These are phyloP conservation scores for Acromyrmex echinatior DNA, from an alignment of 1,140 invertebrate species.

Conservation along the genomic window DNA sequence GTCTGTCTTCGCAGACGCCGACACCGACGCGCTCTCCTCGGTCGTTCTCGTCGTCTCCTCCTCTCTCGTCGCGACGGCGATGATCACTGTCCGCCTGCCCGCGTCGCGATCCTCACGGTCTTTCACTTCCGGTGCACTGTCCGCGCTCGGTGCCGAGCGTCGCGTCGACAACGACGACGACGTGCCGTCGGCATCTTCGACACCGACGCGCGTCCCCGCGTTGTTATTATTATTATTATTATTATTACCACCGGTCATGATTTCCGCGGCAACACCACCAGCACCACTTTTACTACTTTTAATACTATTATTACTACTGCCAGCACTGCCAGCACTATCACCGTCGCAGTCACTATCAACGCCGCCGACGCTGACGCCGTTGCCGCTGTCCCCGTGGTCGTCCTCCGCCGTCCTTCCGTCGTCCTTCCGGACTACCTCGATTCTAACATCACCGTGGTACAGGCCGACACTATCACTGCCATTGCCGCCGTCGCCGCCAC, in stretches of 20 bases:
- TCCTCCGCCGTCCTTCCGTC: constrained; percentile 5
- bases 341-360: constrained; percentile 61
- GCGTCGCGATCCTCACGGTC: constrained; percentile 50
- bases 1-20: constrained; percentile 44
- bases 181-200: constrained; percentile 57
- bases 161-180: constrained; percentile 16
- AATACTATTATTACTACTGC: constrained; percentile 39
- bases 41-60: background rate
- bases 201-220: constrained; percentile 56
- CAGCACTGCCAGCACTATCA: constrained; percentile 22
- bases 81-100: background rate
- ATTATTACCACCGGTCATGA: constrained; percentile 59
- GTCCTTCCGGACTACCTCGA: constrained; percentile 31
- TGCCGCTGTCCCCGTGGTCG: constrained; percentile 45
- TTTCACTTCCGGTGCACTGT: constrained; percentile 58
- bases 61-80: background rate
- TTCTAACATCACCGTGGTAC: constrained; percentile 30
- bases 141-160: constrained; percentile 48
- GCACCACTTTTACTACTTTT: constrained; percentile 58
- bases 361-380: constrained; percentile 56
- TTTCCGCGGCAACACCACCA: constrained; percentile 56
- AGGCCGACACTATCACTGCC: constrained; percentile 36
- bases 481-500: background rate
- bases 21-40: constrained; percentile 26
- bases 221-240: constrained; percentile 22